Percentiles rank a stretch among this genome's conserved stretches.
These are phyloP conservation scores for Heliangelus exortis DNA, from an alignment of 2,797 vertebrate genomes.

Conservation along the genomic window DNA sequence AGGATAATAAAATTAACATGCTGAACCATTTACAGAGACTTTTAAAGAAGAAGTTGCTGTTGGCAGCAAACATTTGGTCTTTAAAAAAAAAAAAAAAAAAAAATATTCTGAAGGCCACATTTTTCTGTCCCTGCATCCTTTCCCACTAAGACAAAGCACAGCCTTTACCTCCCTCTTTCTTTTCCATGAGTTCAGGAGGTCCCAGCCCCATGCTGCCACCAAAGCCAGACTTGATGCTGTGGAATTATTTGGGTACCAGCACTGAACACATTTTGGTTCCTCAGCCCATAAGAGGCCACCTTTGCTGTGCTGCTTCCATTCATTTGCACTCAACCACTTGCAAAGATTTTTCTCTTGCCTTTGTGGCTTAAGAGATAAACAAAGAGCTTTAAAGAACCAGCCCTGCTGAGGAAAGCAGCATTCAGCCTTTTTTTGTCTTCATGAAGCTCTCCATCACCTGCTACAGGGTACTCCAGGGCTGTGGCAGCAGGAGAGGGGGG, in stretches of 20 bases:
- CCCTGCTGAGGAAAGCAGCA: background rate
- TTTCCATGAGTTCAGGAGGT: fast-evolving
- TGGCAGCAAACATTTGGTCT: background rate
- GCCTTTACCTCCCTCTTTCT: background rate
- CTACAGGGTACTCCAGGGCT: background rate
- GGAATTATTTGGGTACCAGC: background rate
- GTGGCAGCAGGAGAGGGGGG: fast-evolving
- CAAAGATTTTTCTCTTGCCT: background rate
- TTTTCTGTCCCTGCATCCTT: background rate
- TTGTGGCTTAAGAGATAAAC: background rate
- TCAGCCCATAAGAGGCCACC: background rate
- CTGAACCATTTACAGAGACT: background rate
- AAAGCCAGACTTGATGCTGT: background rate
- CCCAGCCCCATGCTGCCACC: background rate
- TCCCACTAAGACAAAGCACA: background rate
- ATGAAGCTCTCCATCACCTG: background rate
- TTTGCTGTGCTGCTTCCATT: background rate
- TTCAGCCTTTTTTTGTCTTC: background rate
- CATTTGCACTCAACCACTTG: background rate
- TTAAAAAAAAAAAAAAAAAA: no score
- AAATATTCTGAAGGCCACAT: background rate
- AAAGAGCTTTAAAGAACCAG: background rate
- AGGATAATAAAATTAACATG: background rate
- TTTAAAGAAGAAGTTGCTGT: background rate
- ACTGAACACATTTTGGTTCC: background rate